These are phyloP conservation scores for Eolophus roseicapilla DNA, from an alignment of 2,113 vertebrate species.

Conservation along the genomic window DNA sequence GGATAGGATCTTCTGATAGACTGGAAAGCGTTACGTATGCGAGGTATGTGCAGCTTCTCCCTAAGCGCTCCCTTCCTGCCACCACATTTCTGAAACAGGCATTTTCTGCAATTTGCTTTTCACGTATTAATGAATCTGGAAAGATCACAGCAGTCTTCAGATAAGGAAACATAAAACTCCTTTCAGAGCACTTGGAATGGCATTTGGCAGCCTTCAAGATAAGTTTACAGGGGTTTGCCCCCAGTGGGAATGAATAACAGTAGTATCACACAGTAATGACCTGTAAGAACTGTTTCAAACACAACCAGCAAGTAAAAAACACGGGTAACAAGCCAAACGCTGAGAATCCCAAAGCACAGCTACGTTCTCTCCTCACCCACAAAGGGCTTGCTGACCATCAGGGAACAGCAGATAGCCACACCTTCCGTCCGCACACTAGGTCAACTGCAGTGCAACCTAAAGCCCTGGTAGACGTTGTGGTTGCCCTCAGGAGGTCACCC, in stretches of 20 bases:
- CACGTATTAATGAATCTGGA: neutral
- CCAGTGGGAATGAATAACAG: neutral
- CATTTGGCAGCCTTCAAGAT: neutral
- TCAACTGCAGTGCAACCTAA: neutral
- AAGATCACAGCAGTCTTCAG: slow-evolving; percentile 23
- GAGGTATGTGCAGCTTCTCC: slow-evolving; percentile 30
- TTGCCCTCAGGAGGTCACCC: neutral
- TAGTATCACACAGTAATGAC: neutral
- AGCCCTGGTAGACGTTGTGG: accelerated
- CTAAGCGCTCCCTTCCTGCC: neutral
- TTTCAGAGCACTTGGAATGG: slow-evolving; percentile 3
- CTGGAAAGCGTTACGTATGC: neutral
- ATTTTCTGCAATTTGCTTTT: neutral
- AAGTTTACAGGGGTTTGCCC: neutral
- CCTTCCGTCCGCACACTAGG: accelerated
- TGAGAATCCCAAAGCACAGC: neutral
- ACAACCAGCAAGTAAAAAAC: neutral
- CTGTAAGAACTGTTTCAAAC: neutral
- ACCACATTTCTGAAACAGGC: neutral
- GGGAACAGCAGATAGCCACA: neutral
- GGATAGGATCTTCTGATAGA: slow-evolving; percentile 58
- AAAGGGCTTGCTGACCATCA: neutral
- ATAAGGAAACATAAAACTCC: slow-evolving; percentile 2
- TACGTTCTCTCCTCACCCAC: neutral
- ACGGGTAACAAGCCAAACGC: neutral